Conservation (phyloP, 2,888 invertebrate genomes). For the Lysandra bellargus region DNA sequence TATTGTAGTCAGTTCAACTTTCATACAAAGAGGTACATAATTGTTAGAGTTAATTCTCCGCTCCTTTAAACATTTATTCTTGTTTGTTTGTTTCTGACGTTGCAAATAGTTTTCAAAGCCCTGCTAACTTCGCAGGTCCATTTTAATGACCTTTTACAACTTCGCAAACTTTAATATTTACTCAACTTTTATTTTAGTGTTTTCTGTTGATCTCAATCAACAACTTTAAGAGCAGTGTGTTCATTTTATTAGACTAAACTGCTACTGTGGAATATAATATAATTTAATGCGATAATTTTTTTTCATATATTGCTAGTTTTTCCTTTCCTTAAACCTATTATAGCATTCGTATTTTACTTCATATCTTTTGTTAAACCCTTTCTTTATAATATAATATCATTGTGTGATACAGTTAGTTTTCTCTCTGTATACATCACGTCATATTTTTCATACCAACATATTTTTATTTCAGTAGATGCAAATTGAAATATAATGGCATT, state of each 20-base stretch:
- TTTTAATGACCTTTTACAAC: slow-evolving; percentile 19
- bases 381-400: too few species aligned
- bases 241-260: neutral
- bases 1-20: neutral
- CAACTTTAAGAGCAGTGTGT: neutral
- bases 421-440: too few species aligned
- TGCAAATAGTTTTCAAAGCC: slow-evolving; percentile 12
- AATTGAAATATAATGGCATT: too few species aligned
- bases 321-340: too few species aligned
- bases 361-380: too few species aligned
- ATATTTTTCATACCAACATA: too few species aligned
- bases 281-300: too few species aligned
- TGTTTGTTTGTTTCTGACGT: slow-evolving; percentile 12
- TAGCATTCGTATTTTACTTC: too few species aligned
- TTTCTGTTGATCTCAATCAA: neutral
- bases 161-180: slow-evolving; percentile 12
- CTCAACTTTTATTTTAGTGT: neutral
- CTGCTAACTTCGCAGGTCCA: neutral
- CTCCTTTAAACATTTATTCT: slow-evolving; percentile 26
- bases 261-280: neutral
- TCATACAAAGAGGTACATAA: slow-evolving; percentile 5
- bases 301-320: too few species aligned
- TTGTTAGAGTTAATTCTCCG: slow-evolving; percentile 38
- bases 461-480: too few species aligned
- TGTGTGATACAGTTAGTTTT: too few species aligned